Conservation (phyloP, 2,113 vertebrate species). For the Cettia cetti region DNA sequence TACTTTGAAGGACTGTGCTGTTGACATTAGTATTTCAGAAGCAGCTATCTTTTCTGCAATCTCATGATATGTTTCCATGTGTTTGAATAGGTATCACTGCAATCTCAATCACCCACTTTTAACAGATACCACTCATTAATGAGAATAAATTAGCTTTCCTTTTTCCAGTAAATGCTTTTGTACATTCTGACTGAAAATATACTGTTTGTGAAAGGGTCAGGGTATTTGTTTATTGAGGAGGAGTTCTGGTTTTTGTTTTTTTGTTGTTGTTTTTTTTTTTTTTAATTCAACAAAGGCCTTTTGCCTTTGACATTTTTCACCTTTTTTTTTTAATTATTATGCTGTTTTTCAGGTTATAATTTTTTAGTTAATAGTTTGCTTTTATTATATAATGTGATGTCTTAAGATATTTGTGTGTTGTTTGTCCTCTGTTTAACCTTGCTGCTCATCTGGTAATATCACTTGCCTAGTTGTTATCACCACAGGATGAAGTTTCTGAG, state of each 20-base stretch:
- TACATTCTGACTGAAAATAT: not conserved
- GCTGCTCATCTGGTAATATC: not conserved
- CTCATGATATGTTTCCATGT: not conserved
- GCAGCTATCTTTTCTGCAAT: not conserved
- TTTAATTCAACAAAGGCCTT: not conserved
- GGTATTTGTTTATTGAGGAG: not conserved
- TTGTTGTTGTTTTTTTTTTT: not conserved
- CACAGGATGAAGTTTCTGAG: not conserved
- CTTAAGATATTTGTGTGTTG: not conserved
- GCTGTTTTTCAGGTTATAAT: not conserved
- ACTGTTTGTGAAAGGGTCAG: accelerated
- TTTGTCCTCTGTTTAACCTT: not conserved
- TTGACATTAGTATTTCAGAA: not conserved
- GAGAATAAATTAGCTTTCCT: not conserved
- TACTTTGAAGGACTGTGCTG: not conserved
- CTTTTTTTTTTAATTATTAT: not conserved
- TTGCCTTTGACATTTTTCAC: not conserved
- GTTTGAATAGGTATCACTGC: not conserved
- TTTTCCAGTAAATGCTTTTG: not conserved
- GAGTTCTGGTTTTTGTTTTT: not conserved
- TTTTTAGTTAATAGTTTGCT: not conserved
- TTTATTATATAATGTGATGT: not conserved
- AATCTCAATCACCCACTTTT: not conserved
- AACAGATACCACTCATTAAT: not conserved
- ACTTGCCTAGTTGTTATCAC: not conserved